A percentile compares a stretch with the other conserved stretches of the same genome.
These are phyloP conservation scores for Maconellicoccus hirsutus DNA, from an alignment of 1,140 invertebrate species.

Conservation along the genomic window DNA sequence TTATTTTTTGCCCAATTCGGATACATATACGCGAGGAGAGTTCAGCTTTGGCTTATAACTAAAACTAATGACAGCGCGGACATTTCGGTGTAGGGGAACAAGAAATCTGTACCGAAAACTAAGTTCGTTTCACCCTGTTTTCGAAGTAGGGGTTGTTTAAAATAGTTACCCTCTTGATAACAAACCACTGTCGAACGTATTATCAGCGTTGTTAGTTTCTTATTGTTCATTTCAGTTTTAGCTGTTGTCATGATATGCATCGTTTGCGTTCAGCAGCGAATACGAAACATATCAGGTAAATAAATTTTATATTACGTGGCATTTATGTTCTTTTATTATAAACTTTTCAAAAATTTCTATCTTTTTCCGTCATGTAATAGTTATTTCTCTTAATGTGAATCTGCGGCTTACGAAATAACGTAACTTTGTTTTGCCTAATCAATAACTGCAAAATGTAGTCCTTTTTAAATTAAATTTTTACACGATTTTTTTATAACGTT, in stretches of 20 bases:
- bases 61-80: slow-evolving; percentile 19
- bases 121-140: background rate
- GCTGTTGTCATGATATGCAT: background rate
- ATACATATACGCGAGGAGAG: background rate
- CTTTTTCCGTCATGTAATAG: background rate
- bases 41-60: background rate
- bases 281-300: background rate
- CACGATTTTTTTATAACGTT: background rate
- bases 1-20: background rate
- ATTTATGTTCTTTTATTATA: background rate
- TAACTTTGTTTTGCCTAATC: background rate
- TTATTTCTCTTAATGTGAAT: background rate
- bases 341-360: background rate
- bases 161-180: slow-evolving; percentile 16
- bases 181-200: slow-evolving; percentile 18
- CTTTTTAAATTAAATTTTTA: background rate
- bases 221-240: slow-evolving; percentile 11
- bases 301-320: background rate
- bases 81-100: background rate
- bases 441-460: background rate
- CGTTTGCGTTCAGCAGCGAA: background rate
- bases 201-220: slow-evolving; percentile 21
- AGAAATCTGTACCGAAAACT: background rate
- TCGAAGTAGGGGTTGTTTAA: slow-evolving; percentile 11
- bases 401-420: background rate